Conservation (phyloP, 2,113 vertebrate genomes). For the Alces alces region DNA sequence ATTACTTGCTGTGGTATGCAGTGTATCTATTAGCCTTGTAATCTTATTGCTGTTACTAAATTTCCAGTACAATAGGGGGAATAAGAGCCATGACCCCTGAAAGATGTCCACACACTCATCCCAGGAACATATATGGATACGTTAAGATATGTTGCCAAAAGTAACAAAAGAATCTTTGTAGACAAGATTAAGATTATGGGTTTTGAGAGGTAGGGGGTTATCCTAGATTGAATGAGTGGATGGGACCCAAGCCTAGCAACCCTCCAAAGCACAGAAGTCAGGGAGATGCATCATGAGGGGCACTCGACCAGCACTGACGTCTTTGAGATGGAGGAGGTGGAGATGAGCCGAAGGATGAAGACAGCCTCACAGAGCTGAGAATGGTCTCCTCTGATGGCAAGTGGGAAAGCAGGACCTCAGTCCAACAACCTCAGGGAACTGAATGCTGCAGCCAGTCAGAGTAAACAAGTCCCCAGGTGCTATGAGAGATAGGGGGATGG, state of each 20-base stretch:
- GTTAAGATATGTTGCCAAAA: not conserved
- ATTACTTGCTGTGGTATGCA: not conserved
- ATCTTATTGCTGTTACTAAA: not conserved
- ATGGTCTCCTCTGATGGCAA: accelerated
- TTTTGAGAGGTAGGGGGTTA: not conserved
- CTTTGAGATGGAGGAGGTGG: not conserved
- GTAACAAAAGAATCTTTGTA: not conserved
- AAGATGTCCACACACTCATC: too few species aligned
- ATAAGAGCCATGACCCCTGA: not conserved
- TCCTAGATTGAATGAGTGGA: not conserved
- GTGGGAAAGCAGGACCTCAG: not conserved
- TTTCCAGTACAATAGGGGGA: not conserved
- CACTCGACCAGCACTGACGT: accelerated
- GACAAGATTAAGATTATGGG: not conserved
- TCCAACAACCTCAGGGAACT: too few species aligned
- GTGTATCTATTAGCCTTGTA: not conserved
- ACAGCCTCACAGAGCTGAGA: not conserved
- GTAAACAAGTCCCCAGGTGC: not conserved
- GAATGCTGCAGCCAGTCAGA: too few species aligned
- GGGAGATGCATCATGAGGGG: accelerated
- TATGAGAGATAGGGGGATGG: not conserved
- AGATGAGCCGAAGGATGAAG: accelerated
- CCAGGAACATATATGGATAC: not conserved
- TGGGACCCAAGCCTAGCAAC: too few species aligned
- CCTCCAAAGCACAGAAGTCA: not conserved